A percentile compares a stretch with the other conserved stretches of the same genome.
Conservation (phyloP, 2,888 invertebrate species). For the Eristalinus aeneus region DNA sequence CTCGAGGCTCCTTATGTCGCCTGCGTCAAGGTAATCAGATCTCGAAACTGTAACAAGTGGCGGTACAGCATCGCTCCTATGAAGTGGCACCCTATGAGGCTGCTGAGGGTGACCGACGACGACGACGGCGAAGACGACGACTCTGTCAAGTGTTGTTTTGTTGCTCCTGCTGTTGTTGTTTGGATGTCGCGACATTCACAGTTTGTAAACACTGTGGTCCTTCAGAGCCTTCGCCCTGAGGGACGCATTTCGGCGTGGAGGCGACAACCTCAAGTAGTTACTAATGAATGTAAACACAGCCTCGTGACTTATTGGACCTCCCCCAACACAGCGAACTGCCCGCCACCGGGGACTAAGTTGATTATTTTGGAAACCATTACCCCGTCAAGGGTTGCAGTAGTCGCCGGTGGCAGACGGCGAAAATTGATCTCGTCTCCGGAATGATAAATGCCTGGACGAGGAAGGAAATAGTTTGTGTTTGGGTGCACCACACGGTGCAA, state of each 20-base stretch:
- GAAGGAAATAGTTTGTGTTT: conserved; percentile 22
- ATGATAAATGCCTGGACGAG: conserved; percentile 24
- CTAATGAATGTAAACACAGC: conserved; percentile 67
- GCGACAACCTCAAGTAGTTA: conserved; percentile 70
- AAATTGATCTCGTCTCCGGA: conserved; percentile 44
- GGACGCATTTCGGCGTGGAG: conserved; percentile 17
- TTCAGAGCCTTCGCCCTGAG: conserved; percentile 21
- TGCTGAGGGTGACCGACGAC: conserved; percentile 39
- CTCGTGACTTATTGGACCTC: conserved; percentile 37
- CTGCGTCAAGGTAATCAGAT: conserved; percentile 54
- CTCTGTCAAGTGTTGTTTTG: conserved; percentile 55
- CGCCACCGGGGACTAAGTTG: conserved; percentile 17
- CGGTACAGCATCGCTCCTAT: conserved; percentile 26
- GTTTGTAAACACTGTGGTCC: conserved; percentile 64
- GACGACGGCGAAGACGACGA: conserved; percentile 19
- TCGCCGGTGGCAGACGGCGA: conserved; percentile 35
- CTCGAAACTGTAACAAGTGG: conserved; percentile 61
- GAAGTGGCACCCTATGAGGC: conserved; percentile 67
- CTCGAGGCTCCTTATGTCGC: conserved; percentile 43
- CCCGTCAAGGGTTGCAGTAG: conserved; percentile 36
- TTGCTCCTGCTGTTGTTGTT: conserved; percentile 41
- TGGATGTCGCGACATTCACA: conserved; percentile 68
- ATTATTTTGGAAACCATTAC: conserved; percentile 48
- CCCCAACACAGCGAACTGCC: conserved; percentile 8
- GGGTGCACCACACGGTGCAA: conserved; percentile 55